Conservation (phyloP, 37 sponge, comb jelly and placozoan genomes). For the Beroe forskalii region DNA sequence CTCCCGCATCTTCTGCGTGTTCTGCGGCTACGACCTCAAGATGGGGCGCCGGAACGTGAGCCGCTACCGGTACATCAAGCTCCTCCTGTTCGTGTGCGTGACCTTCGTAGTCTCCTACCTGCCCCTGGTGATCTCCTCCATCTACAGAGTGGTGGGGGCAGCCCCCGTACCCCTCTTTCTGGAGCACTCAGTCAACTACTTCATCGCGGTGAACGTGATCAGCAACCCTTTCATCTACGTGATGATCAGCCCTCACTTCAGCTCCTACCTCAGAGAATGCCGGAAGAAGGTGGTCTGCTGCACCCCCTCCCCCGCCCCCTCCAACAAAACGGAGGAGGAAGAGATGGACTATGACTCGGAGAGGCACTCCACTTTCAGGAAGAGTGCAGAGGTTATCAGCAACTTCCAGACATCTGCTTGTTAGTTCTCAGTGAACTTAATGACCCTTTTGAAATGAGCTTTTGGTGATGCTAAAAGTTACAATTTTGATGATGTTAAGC, state of each 20-base stretch:
- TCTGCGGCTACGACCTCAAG: constrained; percentile 39
- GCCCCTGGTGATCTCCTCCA: neutral
- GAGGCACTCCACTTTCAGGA: constrained; percentile 33
- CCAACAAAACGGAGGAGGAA: neutral
- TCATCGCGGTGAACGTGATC: constrained; percentile 52
- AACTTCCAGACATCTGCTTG: neutral
- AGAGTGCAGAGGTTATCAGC: constrained; percentile 8
- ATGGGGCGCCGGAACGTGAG: constrained; percentile 8
- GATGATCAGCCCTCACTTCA: constrained; percentile 60
- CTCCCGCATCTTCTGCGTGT: constrained; percentile 5
- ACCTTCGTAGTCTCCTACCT: constrained; percentile 24
- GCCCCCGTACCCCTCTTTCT: neutral
- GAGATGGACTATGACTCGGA: neutral
- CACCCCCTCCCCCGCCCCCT: neutral
- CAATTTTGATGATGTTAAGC: too few relatives aligned
- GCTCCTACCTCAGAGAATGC: neutral
- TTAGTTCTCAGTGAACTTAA: too few relatives aligned
- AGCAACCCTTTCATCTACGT: constrained; percentile 58
- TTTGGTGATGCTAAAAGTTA: too few relatives aligned
- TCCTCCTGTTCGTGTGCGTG: constrained; percentile 42
- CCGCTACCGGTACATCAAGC: neutral
- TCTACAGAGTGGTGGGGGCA: neutral
- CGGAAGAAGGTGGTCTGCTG: neutral
- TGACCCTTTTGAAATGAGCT: too few relatives aligned
- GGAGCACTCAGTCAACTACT: constrained; percentile 16